Percentiles rank a stretch among this genome's conserved stretches.
Conservation (phyloP, 2,113 vertebrate species). For the Heterocephalus glaber region DNA sequence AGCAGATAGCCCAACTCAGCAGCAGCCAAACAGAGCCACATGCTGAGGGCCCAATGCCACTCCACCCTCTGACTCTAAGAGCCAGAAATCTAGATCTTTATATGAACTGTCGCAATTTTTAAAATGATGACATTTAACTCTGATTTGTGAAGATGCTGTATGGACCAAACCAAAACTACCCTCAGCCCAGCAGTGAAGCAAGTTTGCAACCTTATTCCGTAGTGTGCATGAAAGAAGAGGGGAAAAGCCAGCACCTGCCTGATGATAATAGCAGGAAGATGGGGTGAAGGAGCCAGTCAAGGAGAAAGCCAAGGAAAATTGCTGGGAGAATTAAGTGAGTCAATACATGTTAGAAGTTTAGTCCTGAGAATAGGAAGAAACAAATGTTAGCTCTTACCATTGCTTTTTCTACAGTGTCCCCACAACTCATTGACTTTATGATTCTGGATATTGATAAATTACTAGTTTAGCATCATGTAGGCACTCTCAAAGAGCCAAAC, state of each 20-base stretch:
- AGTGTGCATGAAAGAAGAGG: rapidly evolving
- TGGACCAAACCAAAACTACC: neutral
- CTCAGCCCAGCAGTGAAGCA: neutral
- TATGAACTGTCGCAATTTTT: neutral
- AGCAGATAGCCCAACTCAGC: neutral
- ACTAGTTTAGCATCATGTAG: neutral
- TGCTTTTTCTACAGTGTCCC: neutral
- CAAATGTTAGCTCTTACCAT: neutral
- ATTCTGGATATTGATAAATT: neutral
- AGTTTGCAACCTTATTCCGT: neutral
- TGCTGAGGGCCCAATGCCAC: neutral
- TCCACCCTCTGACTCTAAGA: neutral
- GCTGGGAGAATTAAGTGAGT: neutral
- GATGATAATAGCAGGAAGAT: neutral
- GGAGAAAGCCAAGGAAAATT: neutral
- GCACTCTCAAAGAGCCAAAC: neutral
- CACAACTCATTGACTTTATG: neutral
- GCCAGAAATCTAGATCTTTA: neutral
- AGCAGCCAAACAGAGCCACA: neutral
- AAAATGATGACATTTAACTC: neutral
- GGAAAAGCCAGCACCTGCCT: neutral
- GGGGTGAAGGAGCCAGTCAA: rapidly evolving
- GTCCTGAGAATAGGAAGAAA: neutral
- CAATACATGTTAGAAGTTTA: neutral
- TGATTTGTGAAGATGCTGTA: neutral